These are phyloP conservation scores for Torymus aiolomorphi DNA, from an alignment of 2,888 invertebrate species.

Conservation along the genomic window DNA sequence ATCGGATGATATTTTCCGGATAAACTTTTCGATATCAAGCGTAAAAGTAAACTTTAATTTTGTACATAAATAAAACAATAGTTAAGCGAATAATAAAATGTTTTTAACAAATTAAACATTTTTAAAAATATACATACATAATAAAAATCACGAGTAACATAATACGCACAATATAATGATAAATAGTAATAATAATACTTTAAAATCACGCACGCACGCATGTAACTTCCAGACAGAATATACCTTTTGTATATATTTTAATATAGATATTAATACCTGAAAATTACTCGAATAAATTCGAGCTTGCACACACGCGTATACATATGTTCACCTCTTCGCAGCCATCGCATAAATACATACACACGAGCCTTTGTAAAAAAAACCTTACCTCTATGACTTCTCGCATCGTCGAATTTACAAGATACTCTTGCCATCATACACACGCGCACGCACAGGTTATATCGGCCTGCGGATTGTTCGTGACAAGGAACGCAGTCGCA, in stretches of 20 bases:
- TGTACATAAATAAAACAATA: no score
- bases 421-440: background rate
- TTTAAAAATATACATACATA: background rate
- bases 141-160: background rate
- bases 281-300: slow-evolving; percentile 43
- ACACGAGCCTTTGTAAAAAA: background rate
- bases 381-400: background rate
- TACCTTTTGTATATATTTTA: slow-evolving; percentile 4
- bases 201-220: background rate
- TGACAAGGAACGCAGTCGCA: slow-evolving; percentile 63
- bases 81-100: no score
- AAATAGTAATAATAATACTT: background rate
- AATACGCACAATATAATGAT: background rate
- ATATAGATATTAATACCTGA: slow-evolving; percentile 50
- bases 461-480: slow-evolving; percentile 61
- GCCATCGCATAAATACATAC: background rate
- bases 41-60: no score
- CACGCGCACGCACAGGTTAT: slow-evolving; percentile 10
- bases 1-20: no score
- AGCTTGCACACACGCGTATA: no score
- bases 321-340: no score
- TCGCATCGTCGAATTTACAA: slow-evolving; percentile 46
- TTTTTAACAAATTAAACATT: no score
- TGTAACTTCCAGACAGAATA: background rate
- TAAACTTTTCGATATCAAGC: no score